phyloP scores from a whole-genome alignment of 1,140 invertebrate genomes.

The Arctopsyche grandis region DNA sequence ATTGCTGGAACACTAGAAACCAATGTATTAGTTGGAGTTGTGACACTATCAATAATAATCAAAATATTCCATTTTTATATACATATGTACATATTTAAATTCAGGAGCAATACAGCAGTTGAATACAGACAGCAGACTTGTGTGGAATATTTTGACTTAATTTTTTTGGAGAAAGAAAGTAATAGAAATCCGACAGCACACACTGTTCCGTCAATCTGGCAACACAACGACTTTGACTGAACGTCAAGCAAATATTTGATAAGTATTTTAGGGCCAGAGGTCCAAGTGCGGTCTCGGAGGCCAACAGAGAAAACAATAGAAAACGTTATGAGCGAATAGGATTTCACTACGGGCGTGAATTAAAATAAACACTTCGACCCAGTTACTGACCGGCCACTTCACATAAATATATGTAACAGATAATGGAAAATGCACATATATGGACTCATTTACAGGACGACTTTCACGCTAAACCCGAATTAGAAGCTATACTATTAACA shows the following conservation, averaged over 20 bases:
- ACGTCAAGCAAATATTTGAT: slow-evolving; percentile 21
- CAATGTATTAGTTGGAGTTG: too few relatives aligned
- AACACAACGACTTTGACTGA: background rate
- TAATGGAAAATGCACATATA: background rate
- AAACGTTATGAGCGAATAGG: background rate
- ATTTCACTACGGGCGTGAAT: slow-evolving; percentile 12
- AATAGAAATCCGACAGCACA: background rate
- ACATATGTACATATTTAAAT: too few relatives aligned
- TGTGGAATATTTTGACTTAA: too few relatives aligned
- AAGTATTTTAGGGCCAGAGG: slow-evolving; percentile 12
- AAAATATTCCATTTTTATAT: too few relatives aligned
- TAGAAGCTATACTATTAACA: background rate
- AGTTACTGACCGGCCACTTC: background rate
- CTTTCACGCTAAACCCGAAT: background rate
- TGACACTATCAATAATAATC: too few relatives aligned
- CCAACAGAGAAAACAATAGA: slow-evolving; percentile 13
- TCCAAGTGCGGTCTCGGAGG: background rate
- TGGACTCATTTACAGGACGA: background rate
- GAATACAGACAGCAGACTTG: too few relatives aligned
- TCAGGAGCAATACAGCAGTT: too few relatives aligned
- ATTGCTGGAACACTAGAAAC: too few relatives aligned
- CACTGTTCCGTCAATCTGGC: slow-evolving; percentile 1
- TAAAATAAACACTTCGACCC: slow-evolving; percentile 12
- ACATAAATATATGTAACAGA: background rate
- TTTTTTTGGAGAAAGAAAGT: background rate